Conservation (phyloP, 1,140 invertebrate species). For the Halesus radiatus region DNA sequence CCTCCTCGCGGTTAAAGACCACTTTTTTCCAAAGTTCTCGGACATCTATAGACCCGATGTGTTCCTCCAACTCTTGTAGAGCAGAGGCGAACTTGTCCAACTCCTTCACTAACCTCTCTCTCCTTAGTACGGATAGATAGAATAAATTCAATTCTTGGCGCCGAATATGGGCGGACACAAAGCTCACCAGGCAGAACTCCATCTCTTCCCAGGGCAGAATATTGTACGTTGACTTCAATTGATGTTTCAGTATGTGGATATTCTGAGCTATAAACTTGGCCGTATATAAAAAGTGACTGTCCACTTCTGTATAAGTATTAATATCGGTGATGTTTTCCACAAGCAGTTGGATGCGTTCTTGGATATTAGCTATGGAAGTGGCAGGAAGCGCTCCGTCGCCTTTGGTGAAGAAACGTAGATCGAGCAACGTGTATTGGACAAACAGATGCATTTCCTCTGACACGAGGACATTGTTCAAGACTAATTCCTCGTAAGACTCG, state of each 20-base stretch:
- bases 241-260: conserved; percentile 1
- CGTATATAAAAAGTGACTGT: too few species aligned
- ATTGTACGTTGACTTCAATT: not conserved
- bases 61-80: not conserved
- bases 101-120: not conserved
- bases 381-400: too few species aligned
- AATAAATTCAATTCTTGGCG: conserved; percentile 4
- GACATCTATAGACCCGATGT: not conserved
- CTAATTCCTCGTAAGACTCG: not conserved
- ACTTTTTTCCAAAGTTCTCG: not conserved
- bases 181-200: not conserved
- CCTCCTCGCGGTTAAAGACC: not conserved
- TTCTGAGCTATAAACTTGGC: not conserved
- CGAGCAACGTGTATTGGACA: not conserved
- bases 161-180: not conserved
- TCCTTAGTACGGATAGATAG: not conserved
- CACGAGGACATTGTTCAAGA: not conserved
- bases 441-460: not conserved
- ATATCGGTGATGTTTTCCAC: not conserved
- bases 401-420: not conserved
- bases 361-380: not conserved
- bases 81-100: not conserved
- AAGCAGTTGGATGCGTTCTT: conserved; percentile 2
- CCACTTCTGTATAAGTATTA: not conserved
- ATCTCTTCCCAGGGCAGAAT: too few species aligned